Base-by-base conservation (phyloP, 2,888 invertebrate species). In the Hypsopygia costalis region DNA sequence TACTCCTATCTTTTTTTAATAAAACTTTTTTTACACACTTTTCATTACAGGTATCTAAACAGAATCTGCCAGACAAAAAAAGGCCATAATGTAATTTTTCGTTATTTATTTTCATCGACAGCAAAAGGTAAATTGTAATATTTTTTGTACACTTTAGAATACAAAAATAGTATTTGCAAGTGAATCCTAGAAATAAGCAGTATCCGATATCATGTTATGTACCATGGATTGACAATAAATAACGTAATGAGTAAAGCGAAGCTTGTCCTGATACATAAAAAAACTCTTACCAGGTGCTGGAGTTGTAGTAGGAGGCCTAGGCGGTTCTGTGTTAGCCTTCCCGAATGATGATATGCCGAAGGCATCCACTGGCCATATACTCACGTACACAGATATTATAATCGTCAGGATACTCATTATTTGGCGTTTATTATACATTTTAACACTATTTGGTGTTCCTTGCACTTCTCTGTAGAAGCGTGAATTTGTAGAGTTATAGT, bases 271-370 rank as follows among this genome's bases (percentile, higher is more conserved):
- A 60, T 61, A 67, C 57, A 64, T 51, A 55, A 9, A 52, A 62
- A 58, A 58, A 45, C 8, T 75, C 85, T 86, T 86, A 86, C 86
- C 86, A 39, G 81, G 82, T 11, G 79, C 55, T 41, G 72, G 63
- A 11, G 86, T 79, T 0, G 82, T 78, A 11, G 80, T 77, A 12
- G 71, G 68, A 12, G 80, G 77, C 52, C 70, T 79, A 40, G 86
- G 81, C 2, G 86, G 72, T 11, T 86, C 85, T 0, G 86, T 86
- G 46, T 81, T 80, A 16, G 85, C 83, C 52, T 81, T 80, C 40
- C 86, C 86, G 47, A 85, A 85, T 6, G 85, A 82, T 1, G 83
- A 83, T 37, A 83, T 81, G 29, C 83, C 83, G 48, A 85, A 82
- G 33, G 73, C 67, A 42, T 78, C 58, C 12, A 60, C 47, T 6